These are phyloP conservation scores for Xiphophorus maculatus DNA, from an alignment of 2,113 vertebrate genomes.

Conservation along the genomic window DNA sequence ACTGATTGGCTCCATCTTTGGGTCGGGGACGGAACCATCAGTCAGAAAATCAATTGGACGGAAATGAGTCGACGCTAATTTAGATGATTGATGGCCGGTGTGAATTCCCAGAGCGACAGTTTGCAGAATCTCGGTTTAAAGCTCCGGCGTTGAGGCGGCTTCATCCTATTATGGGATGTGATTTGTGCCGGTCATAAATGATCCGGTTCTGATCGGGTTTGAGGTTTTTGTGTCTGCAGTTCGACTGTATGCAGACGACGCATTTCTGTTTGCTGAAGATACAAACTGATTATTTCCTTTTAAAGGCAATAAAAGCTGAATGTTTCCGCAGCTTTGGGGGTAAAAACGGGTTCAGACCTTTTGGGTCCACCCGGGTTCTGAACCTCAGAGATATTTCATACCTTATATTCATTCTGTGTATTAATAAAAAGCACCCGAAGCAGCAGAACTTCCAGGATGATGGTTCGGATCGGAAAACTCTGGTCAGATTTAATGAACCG, in stretches of 20 bases:
- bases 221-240: not conserved
- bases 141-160: too few species aligned
- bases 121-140: not conserved
- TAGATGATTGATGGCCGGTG: conserved; percentile 1
- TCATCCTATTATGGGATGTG: not conserved
- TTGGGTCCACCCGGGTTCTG: too few species aligned
- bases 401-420: too few species aligned
- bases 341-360: too few species aligned
- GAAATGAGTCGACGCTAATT: not conserved
- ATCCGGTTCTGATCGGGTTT: not conserved
- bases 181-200: not conserved
- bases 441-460: too few species aligned
- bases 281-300: too few species aligned
- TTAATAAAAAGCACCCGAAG: too few species aligned
- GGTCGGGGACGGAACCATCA: not conserved
- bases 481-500: too few species aligned
- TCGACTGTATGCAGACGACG: not conserved
- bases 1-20: not conserved
- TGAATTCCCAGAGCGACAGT: not conserved
- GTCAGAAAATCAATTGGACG: not conserved
- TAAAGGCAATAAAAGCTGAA: too few species aligned
- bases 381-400: too few species aligned
- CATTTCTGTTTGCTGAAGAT: not conserved
- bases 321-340: too few species aligned
- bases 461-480: too few species aligned